Evolutionary conservation across 1,140 invertebrate species (phyloP), one percentile per base, ranked within the genome.

Genomic region (Scaptomyza pallida): DNA sequence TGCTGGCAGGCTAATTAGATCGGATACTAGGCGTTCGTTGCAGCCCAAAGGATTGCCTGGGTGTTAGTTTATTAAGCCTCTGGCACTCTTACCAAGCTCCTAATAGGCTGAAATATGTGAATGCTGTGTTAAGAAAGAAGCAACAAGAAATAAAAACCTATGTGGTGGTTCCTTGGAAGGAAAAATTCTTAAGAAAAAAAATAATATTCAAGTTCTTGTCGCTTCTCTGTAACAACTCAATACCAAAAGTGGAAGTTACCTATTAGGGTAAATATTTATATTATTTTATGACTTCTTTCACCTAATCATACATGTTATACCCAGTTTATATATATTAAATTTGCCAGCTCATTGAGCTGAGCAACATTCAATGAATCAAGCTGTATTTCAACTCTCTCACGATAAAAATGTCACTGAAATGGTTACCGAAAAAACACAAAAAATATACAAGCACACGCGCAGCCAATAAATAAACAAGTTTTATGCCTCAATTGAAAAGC

Each of bases 51-150:
- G 56, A 60, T 65, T 57, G 69, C 50, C 74, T 72, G 82, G 82
- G 81, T 86, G 81, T 86, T 86, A 81, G 77, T 86, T 86, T 81
- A 86, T 86, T 86, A 86, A 75, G 77, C 57, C 73, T 62, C n/a
- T n/a, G n/a, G n/a, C n/a, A n/a, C n/a, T n/a, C n/a, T n/a, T n/a
- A 47, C 2, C 75, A 80, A 52, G 8, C 35, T 37, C 72, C 64
- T 86, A 86, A 86, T 86, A 69, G 74, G 61, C 74, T 48, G 15
- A 86, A 88, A 59, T 74, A 86, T 86, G 81, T 59, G 45, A 41
- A 37, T 56, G 47, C 56, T 51, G 35, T 64, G 60, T 47, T 17
- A 48, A 52, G 23, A 26, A 26, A 30, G 26, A 30, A 23, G 44
- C 41, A 55, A 15, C 5, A 26, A 26, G 6, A 26, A 8, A 8